phyloP scores from a whole-genome alignment of 2,888 invertebrate genomes.

The Perdita meconis region DNA sequence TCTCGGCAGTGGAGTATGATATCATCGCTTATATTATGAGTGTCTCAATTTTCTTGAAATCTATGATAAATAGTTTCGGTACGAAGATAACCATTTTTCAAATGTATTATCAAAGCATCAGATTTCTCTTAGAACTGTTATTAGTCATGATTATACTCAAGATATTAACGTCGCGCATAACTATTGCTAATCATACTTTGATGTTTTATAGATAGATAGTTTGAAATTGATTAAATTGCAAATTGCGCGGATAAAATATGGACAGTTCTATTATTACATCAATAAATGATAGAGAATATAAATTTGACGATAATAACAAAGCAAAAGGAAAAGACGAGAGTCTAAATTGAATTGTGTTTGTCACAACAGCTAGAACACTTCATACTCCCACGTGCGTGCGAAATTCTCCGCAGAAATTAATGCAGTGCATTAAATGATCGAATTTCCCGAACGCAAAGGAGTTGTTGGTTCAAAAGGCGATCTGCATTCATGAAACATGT shows the following conservation, averaged over 20 bases:
- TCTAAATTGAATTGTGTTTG: conserved; percentile 1
- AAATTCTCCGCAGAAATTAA: conserved; percentile 4
- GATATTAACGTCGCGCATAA: conserved; percentile 30
- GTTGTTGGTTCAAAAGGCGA: neutral
- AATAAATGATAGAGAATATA: neutral
- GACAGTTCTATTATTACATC: neutral
- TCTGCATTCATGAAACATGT: neutral
- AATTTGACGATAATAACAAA: neutral
- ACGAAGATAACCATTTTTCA: conserved; percentile 31
- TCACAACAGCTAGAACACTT: neutral
- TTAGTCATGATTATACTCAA: conserved; percentile 44
- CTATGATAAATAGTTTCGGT: neutral
- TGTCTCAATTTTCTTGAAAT: conserved; percentile 21
- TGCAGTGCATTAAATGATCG: neutral
- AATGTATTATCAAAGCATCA: conserved; percentile 32
- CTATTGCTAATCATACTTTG: conserved; percentile 15
- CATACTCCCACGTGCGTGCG: conserved; percentile 17
- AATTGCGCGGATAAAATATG: neutral
- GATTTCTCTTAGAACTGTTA: conserved; percentile 23
- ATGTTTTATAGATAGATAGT: neutral
- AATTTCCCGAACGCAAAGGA: neutral
- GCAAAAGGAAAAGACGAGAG: neutral
- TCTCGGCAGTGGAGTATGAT: neutral
- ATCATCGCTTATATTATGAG: conserved; percentile 10
- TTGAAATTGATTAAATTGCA: conserved; percentile 9